These are phyloP conservation scores for Dolichoris vasculosae DNA, from an alignment of 1,140 invertebrate genomes.

Conservation along the genomic window DNA sequence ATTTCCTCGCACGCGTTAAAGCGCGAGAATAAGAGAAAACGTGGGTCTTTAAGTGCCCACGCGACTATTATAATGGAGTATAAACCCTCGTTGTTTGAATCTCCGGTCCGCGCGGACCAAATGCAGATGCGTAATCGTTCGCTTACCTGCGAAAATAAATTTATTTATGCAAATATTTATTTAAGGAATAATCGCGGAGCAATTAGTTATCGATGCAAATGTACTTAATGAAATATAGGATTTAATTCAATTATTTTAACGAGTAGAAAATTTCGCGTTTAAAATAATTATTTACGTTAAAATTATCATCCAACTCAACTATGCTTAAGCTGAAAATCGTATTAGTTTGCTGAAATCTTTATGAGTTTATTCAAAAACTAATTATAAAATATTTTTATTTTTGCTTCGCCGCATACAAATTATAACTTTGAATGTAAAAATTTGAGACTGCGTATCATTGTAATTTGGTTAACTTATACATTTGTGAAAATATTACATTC, in stretches of 20 bases:
- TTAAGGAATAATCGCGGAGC: not conserved
- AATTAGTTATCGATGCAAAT: not conserved
- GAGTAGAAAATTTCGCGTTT: no score
- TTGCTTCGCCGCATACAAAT: no score
- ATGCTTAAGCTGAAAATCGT: no score
- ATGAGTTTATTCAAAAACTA: no score
- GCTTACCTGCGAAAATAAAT: not conserved
- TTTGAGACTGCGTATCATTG: no score
- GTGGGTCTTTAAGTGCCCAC: slow-evolving; percentile 42
- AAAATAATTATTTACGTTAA: no score
- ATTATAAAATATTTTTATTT: no score
- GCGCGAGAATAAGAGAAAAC: slow-evolving; percentile 38
- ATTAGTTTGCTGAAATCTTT: no score
- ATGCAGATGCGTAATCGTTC: not conserved
- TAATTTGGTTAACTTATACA: no score
- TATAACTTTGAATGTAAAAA: no score
- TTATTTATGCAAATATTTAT: slow-evolving; percentile 45
- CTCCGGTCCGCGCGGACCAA: not conserved
- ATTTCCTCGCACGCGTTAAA: slow-evolving; percentile 8
- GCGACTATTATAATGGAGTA: slow-evolving; percentile 35
- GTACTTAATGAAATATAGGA: not conserved
- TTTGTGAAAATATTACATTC: no score
- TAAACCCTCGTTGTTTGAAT: not conserved
- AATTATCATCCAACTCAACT: no score
- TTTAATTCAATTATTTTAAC: slow-evolving; percentile 7